These are phyloP conservation scores for Spatulosminthurus flaviceps DNA, from an alignment of 2,888 invertebrate species.

Conservation along the genomic window DNA sequence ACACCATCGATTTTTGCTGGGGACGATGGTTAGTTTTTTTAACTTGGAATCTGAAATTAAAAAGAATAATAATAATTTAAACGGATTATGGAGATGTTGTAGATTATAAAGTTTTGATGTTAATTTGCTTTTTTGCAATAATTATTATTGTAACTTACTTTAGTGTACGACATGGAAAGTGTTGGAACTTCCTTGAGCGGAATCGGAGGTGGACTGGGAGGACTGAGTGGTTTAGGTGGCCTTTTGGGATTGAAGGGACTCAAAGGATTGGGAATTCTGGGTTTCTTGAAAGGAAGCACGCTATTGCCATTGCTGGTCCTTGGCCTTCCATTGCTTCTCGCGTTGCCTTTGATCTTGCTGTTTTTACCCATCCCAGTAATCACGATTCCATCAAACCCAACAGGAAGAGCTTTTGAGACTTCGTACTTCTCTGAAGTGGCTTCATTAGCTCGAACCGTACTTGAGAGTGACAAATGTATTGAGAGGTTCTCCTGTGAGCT, in stretches of 20 bases:
- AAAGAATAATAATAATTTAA: too few relatives aligned
- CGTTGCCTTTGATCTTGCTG: conserved; percentile 56
- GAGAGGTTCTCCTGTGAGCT: conserved; percentile 61
- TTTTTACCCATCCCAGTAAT: conserved; percentile 61
- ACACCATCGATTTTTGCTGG: conserved; percentile 37
- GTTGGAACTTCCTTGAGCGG: conserved; percentile 51
- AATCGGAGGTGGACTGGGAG: conserved; percentile 52
- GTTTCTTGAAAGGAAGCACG: conserved; percentile 54
- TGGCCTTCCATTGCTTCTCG: conserved; percentile 54
- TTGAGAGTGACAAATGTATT: conserved; percentile 61
- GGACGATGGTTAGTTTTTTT: conserved; percentile 40
- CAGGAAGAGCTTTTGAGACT: conserved; percentile 40
- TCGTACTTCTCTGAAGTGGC: conserved; percentile 52
- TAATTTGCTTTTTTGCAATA: too few relatives aligned
- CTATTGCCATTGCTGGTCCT: conserved; percentile 53
- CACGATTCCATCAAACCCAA: conserved; percentile 42
- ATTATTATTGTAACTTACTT: background rate
- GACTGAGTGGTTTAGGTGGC: conserved; percentile 58
- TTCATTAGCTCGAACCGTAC: conserved; percentile 50
- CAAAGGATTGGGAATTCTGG: conserved; percentile 59
- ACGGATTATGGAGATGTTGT: too few relatives aligned
- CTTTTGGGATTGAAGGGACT: conserved; percentile 58
- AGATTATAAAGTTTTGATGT: too few relatives aligned
- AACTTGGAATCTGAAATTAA: too few relatives aligned
- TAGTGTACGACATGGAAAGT: conserved; percentile 39